Evolutionary conservation across 2,797 vertebrate genomes (phyloP).

Genomic region (Karalla daura): DNA sequence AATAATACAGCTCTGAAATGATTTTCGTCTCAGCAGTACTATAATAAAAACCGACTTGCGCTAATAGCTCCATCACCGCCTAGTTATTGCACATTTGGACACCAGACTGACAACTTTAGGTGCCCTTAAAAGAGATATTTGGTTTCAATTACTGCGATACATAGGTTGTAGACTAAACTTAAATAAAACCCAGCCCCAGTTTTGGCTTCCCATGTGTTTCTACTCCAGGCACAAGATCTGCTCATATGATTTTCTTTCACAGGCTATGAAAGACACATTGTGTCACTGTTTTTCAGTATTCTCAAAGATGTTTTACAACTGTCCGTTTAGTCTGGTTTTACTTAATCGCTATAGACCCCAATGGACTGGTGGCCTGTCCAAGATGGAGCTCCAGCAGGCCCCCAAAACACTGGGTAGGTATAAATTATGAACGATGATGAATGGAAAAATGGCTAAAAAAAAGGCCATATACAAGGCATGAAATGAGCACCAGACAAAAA

Average conservation of each 20-base stretch:
- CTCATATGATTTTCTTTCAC: neutral
- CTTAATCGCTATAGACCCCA: too few relatives aligned
- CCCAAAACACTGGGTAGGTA: too few relatives aligned
- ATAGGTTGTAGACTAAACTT: neutral
- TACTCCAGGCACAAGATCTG: neutral
- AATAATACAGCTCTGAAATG: conserved; percentile 44
- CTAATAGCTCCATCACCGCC: conserved; percentile 42
- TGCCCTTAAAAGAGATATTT: conserved; percentile 20
- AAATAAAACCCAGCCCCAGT: neutral
- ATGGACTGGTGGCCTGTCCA: too few relatives aligned
- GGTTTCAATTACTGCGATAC: conserved; percentile 7
- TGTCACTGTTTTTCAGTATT: too few relatives aligned
- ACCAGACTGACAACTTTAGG: conserved; percentile 36
- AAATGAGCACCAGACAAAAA: too few relatives aligned
- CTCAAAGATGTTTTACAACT: too few relatives aligned
- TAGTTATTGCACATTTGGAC: conserved; percentile 24
- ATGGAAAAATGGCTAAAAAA: too few relatives aligned
- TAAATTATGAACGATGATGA: too few relatives aligned
- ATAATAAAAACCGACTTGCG: conserved; percentile 38
- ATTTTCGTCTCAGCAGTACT: conserved; percentile 46
- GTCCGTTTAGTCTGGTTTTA: too few relatives aligned
- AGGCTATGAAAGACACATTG: too few relatives aligned
- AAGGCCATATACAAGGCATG: too few relatives aligned
- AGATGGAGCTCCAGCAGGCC: too few relatives aligned
- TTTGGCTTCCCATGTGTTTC: neutral